Evolutionary conservation across 1,140 invertebrate species (phyloP).

Genomic region (Heliothis virescens): DNA sequence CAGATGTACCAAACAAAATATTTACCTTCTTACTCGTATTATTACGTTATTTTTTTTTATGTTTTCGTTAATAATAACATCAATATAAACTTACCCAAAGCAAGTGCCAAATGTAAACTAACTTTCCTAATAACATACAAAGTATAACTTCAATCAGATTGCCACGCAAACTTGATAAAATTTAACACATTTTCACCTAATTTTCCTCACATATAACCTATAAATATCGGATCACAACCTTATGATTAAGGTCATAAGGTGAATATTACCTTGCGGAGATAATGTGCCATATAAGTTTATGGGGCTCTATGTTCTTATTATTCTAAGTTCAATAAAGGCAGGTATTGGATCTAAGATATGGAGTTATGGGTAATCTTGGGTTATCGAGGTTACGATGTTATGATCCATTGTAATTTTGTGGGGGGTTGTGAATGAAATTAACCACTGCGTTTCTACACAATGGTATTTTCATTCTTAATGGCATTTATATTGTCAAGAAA

Average conservation of each 20-base stretch:
- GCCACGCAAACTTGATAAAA: conserved; percentile 19
- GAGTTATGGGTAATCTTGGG: conserved; percentile 39
- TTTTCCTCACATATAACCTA: background rate
- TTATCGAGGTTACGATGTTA: conserved; percentile 19
- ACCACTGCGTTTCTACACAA: no score
- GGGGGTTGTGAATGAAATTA: background rate
- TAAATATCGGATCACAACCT: conserved; percentile 29
- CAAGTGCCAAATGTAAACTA: background rate
- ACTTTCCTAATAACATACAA: conserved; percentile 28
- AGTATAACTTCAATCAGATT: conserved; percentile 40
- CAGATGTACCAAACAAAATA: no score
- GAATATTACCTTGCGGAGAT: conserved; percentile 43
- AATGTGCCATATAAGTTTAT: conserved; percentile 50
- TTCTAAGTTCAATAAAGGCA: conserved; percentile 50
- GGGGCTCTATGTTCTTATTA: conserved; percentile 43
- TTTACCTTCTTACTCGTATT: no score
- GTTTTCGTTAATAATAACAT: no score
- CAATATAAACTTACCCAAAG: no score
- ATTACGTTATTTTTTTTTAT: no score
- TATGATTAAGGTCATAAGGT: conserved; percentile 34
- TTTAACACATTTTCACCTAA: conserved; percentile 40
- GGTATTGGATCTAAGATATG: conserved; percentile 27
- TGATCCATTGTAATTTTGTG: conserved; percentile 19
- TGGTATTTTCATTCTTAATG: no score
- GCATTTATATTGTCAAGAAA: no score